Conservation (phyloP, 2,113 vertebrate species). For the Scopus umbretta region DNA sequence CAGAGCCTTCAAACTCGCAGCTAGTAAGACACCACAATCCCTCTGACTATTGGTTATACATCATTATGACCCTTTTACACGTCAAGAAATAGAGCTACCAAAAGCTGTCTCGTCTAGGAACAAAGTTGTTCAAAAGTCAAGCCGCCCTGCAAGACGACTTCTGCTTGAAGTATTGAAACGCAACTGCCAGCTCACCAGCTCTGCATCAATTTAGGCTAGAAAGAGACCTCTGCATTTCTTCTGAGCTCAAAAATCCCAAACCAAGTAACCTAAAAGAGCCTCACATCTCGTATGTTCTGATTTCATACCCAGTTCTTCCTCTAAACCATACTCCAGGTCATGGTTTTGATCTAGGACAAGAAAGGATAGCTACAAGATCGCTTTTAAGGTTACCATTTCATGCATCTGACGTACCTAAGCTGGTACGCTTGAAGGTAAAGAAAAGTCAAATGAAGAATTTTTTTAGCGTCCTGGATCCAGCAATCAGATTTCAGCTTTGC, state of each 20-base stretch:
- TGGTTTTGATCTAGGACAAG: not conserved
- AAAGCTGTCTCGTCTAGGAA: not conserved
- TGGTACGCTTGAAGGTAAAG: not conserved
- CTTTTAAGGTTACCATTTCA: not conserved
- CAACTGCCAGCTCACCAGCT: not conserved
- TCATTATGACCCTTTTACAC: rapidly evolving
- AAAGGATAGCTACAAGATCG: rapidly evolving
- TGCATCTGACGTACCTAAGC: rapidly evolving
- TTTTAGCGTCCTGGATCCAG: not conserved
- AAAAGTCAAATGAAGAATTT: not conserved
- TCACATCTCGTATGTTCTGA: not conserved
- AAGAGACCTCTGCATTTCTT: not conserved
- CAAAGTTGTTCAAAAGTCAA: not conserved
- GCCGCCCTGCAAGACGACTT: not conserved
- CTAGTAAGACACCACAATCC: not conserved
- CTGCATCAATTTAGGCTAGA: not conserved
- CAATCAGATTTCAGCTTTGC: not conserved
- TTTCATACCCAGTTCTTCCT: not conserved
- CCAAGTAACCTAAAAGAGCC: not conserved
- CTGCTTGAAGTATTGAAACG: not conserved
- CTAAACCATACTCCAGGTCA: not conserved
- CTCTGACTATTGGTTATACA: not conserved
- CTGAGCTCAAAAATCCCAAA: not conserved
- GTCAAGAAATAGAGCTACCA: not conserved
- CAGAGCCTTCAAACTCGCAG: not conserved